Evolutionary conservation across 2,888 invertebrate genomes (phyloP), one percentile per base, ranked within the genome.

Genomic region (Perdita meconis): DNA sequence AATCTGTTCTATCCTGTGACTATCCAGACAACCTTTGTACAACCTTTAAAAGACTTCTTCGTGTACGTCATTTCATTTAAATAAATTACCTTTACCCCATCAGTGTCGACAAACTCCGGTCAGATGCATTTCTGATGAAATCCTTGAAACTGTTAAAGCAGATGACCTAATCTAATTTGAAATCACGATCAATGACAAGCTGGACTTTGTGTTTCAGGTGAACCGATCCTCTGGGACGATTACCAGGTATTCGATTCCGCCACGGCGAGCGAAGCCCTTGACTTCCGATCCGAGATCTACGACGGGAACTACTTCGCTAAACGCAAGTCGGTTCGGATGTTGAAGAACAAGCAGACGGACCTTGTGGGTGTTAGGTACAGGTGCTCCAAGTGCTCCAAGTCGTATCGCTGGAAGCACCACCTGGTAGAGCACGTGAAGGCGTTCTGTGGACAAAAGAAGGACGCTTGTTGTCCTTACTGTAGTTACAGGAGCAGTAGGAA

Each of bases 401-500:
- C 78, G 3, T 89, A 91, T 72, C 79, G 84, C 1, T 85, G 87
- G 81, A 90, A 90, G 66, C 87, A 87, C 60, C 87, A 89, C n/a
- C 74, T 92, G 51, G 80, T 82, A 40, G 88, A 88, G 38, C 91
- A 90, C 67, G 80, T 90, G 38, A 91, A 88, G 59, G 83, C 88
- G 16, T 90, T 85, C 16, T 92, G 92, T 70, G 90, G 90, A 0
- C 83, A 87, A 51, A 85, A 77, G 5, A 90, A 89, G 57, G 79
- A 83, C 47, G 86, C 89, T 59, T 84, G 87, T 19, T 92, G 92
- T 10, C 88, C 89, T 1, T 85, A 89, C 42, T 92, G 92, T 72
- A 90, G 94, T 86, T 96, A 96, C 93, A 94, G 94, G 91, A 96
- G 89, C 22, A 88, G 95, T 92, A 95, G 96, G 87, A 94, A 96